Conservation (phyloP, 2,797 vertebrate species). For the Spinus pinus region DNA sequence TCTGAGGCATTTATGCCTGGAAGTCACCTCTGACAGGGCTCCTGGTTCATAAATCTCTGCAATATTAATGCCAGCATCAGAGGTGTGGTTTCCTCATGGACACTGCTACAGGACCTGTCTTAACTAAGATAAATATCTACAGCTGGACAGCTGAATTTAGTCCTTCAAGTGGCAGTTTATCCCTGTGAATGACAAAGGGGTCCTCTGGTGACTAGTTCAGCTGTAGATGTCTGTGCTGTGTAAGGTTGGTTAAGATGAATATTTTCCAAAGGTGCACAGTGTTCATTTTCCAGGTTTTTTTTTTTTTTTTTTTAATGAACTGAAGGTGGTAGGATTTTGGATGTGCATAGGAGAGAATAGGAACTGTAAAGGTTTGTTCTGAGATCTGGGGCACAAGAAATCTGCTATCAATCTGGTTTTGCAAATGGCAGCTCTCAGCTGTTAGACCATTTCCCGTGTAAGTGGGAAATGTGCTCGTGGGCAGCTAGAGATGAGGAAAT, state of each 20-base stretch:
- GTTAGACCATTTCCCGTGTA: neutral
- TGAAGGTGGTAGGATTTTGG: neutral
- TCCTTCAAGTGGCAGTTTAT: neutral
- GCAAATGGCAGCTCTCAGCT: neutral
- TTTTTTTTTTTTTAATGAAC: neutral
- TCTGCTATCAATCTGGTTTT: neutral
- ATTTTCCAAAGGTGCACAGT: neutral
- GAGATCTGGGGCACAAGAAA: neutral
- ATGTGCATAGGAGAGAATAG: neutral
- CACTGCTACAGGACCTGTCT: neutral
- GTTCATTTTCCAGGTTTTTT: neutral
- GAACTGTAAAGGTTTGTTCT: neutral
- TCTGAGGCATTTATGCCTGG: neutral
- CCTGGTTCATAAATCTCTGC: neutral
- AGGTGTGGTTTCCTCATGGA: neutral
- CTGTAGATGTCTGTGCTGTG: neutral
- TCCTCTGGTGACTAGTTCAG: neutral
- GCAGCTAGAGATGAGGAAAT: slow-evolving; percentile 10
- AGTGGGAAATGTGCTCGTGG: neutral
- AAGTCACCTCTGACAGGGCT: neutral
- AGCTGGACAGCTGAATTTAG: neutral
- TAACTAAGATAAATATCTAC: neutral
- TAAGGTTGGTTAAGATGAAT: neutral
- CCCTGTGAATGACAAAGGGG: neutral
- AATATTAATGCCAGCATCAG: neutral